These are phyloP conservation scores for Saccostrea glomerata DNA, from an alignment of 1,140 invertebrate species.

Conservation along the genomic window DNA sequence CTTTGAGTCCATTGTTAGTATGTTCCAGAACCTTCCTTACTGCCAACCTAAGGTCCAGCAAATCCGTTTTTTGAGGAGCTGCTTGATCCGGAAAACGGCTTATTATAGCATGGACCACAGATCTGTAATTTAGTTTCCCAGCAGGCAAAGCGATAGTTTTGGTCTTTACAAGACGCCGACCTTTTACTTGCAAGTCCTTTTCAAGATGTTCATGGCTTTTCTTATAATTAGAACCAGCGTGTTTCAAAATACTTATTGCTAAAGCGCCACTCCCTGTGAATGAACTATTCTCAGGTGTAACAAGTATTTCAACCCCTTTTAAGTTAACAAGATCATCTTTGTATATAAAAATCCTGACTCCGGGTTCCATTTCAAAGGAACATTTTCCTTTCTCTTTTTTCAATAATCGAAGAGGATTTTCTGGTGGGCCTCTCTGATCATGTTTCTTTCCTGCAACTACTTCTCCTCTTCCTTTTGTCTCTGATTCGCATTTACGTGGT, in stretches of 20 bases:
- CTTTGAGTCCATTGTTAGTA: background rate
- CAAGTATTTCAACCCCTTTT: background rate
- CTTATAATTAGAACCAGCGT: background rate
- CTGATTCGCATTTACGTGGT: no score
- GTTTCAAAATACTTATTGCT: background rate
- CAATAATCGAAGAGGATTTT: background rate
- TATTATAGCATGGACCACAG: constrained; percentile 39
- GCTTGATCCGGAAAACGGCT: background rate
- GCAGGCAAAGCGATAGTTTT: background rate
- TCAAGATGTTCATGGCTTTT: background rate
- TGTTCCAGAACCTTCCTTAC: background rate
- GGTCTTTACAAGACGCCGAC: background rate
- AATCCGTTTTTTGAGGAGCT: background rate
- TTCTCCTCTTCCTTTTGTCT: no score
- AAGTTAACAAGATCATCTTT: background rate
- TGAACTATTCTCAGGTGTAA: background rate
- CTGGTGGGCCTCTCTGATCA: no score
- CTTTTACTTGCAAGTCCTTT: no score
- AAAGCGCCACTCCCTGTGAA: background rate
- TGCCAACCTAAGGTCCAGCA: background rate
- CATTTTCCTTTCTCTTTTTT: background rate
- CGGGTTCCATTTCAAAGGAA: background rate
- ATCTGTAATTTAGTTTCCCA: constrained; percentile 43
- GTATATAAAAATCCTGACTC: background rate
- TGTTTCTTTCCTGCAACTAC: no score